Evolutionary conservation across 2,888 invertebrate genomes (phyloP).

Genomic region (Schizaphis graminum): DNA sequence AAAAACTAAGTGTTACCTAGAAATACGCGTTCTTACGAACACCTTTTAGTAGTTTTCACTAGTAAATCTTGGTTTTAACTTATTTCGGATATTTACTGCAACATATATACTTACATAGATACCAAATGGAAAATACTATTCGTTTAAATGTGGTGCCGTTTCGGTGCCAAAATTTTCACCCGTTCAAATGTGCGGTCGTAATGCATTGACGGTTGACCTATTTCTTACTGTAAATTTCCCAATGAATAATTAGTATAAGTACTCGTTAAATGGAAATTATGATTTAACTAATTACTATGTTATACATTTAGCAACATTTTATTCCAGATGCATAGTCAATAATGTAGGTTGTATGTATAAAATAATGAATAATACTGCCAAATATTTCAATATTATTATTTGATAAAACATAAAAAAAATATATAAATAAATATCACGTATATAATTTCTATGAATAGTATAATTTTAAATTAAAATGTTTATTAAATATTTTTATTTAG

Average conservation of each 20-base stretch:
- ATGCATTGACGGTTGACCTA: not conserved
- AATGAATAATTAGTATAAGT: not conserved
- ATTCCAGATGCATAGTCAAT: not conserved
- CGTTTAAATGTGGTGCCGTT: not conserved
- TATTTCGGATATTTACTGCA: not conserved
- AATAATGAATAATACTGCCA: not conserved
- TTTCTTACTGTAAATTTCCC: not conserved
- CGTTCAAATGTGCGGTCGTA: not conserved
- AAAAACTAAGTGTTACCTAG: not conserved
- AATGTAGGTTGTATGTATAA: not conserved
- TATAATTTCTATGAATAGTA: not conserved
- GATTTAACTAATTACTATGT: not conserved
- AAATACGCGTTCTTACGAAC: not conserved
- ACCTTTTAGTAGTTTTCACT: not conserved
- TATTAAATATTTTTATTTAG: not conserved
- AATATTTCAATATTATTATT: not conserved
- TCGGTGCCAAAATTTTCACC: not conserved
- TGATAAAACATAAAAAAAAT: not conserved
- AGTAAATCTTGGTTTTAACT: not conserved
- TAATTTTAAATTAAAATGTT: not conserved
- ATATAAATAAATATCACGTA: not conserved
- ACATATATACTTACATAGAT: not conserved
- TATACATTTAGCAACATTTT: not conserved
- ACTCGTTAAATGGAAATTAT: not conserved
- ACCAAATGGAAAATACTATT: not conserved